Base-by-base conservation (phyloP, 2,888 invertebrate genomes). In the Acleris sparsana region DNA sequence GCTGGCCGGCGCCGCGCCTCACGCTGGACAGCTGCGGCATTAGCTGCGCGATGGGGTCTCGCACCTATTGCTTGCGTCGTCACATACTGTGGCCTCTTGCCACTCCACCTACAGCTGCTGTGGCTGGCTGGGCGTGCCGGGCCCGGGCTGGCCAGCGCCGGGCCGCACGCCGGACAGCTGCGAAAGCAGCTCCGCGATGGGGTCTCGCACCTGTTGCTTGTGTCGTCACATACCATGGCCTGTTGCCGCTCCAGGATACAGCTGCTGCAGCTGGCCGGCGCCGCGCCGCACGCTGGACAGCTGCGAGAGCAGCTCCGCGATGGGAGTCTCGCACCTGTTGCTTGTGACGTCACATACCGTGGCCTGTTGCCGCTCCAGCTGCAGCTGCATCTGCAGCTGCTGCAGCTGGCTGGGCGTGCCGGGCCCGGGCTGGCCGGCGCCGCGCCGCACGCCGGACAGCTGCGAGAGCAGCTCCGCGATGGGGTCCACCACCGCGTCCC, bases 381-480 rank as follows among this genome's bases (percentile, higher is more conserved):
- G 98, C 83, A 97, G 93, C 92, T 98, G 98, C 97, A 98, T 98
- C 93, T 98, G 98, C 78, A 98, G 93, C 85, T 98, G 98, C 86
- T 98, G 98, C 84, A 98, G 93, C 88, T 97, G 97, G 75, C 96
- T 95, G 75, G 97, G 96, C 77, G 94, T 94, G 80, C 91, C 90
- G 70, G 92, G 87, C 78, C 91, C 90, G 69, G 92, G 87, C 78
- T 88, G 89, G 63, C 89, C 89, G 77, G 94, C 86, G 88, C 93
- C 80, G 90, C 97, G 96, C 80, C 99, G 94, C 74, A 98, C 98
- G 78, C 98, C 98, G 59, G 98, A 98, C 86, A 99, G 94, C 93
- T 99, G 99, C 67, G 98, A 98, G 73, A 99, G 93, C 73, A 99
- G 94, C 93, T 99, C 99, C 71, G 98, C 97, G 81, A 99, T 99